A percentile compares a stretch with the other conserved stretches of the same genome.
Evolutionary conservation across 2,113 vertebrate species (phyloP).

Genomic region (Rallus limicola): DNA sequence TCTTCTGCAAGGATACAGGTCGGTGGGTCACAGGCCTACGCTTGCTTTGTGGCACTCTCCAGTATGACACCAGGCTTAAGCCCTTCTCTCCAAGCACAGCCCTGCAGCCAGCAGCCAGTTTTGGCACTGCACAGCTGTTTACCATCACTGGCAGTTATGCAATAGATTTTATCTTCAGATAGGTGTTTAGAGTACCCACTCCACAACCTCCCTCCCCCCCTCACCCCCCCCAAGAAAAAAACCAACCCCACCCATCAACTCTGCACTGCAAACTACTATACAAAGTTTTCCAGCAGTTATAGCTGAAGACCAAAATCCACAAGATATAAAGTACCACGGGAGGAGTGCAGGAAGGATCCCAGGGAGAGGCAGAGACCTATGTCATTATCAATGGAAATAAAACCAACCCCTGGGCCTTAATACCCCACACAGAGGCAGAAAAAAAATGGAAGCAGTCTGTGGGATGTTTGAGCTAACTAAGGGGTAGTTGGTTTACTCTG

Average conservation of each 20-base stretch:
- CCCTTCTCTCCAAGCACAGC: rapidly evolving
- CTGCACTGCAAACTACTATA: not conserved
- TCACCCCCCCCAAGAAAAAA: too few species aligned
- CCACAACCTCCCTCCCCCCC: not conserved
- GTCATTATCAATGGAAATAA: not conserved
- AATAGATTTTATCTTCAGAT: not conserved
- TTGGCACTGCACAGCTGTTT: not conserved
- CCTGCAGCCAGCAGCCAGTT: not conserved
- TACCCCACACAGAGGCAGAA: not conserved
- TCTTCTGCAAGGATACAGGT: not conserved
- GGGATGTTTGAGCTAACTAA: not conserved
- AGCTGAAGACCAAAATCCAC: not conserved
- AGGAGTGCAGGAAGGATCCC: not conserved
- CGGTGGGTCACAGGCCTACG: not conserved
- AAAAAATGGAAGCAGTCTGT: not conserved
- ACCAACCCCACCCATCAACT: not conserved
- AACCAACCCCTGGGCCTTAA: not conserved
- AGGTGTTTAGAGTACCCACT: not conserved
- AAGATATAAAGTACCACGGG: too few species aligned
- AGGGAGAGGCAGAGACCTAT: not conserved
- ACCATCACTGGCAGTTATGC: not conserved
- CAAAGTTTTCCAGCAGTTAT: not conserved
- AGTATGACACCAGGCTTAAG: not conserved
- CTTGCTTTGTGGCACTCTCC: not conserved
- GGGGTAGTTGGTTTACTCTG: not conserved